Base-by-base conservation (phyloP, 2,113 vertebrate genomes). In the Regulus satrapa region DNA sequence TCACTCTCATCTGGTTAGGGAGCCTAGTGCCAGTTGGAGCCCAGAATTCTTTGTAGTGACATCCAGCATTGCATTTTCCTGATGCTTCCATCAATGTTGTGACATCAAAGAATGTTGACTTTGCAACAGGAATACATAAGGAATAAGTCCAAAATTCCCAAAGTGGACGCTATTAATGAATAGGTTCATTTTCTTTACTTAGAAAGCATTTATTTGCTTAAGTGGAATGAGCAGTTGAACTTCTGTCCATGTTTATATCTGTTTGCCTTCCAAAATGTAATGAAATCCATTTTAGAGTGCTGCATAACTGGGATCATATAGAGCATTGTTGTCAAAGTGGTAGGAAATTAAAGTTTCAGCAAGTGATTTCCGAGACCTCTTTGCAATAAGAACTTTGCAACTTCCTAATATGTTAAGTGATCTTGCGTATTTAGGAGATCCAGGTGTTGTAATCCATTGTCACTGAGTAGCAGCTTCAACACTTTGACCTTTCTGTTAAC, bases 1-100 rank as follows among this genome's bases (percentile, higher is more conserved):
- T 95, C 75, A 45, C 77, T 94, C 74, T 95, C 92, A 96, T 97
- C 95, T 97, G 91, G 90, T 97, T 96, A 97, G 88, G 94, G 86
- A 97, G 83, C 63, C 75, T 46, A 59, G 56, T 88, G 88, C 96
- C 71, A 69, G 55, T 81, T 94, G 67, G 88, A 97, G 79, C 83
- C 51, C 49, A 58, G 80, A 85, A 68, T 54, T 36, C 81, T 81
- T 91, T 79, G 80, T 66, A 96, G 73, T 83, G 72, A 80, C 79
- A 94, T 82, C 95, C 48, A 63, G 19, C 66, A 61, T 20, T 69
- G 34, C 85, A 18, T 83, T 97, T 94, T 95, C 54, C 48, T 88
- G 64, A 61, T 92, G 88, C 66, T 97, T 92, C 80, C 89, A 88
- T 97, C 92, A 87, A 56, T 92, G 89, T 92, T 76, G 52, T 76